A percentile compares a stretch with the other conserved stretches of the same genome.
Conservation (phyloP, 2,888 invertebrate genomes). For the Anarsia innoxiella region DNA sequence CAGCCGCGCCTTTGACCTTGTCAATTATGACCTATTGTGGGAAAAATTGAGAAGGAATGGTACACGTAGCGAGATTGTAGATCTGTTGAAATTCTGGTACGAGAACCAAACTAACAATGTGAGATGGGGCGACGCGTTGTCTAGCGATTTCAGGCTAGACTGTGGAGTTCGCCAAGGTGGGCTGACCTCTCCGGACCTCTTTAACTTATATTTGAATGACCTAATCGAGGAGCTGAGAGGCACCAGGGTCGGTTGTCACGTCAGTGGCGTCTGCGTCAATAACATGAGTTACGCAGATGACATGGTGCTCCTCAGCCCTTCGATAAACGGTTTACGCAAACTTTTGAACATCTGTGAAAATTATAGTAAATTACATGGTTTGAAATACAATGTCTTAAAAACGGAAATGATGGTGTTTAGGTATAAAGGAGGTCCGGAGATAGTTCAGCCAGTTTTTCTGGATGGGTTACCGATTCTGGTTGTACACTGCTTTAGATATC, state of each 20-base stretch:
- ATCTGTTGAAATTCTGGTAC: constrained; percentile 14
- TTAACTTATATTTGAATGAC: constrained; percentile 6
- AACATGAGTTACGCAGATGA: constrained; percentile 5
- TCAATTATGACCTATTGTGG: not conserved
- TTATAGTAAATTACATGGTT: no score
- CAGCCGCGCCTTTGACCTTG: constrained; percentile 3
- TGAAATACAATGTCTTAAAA: no score
- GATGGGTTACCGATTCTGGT: no score
- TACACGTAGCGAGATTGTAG: not conserved
- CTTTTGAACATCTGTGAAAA: no score
- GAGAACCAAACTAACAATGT: constrained; percentile 12
- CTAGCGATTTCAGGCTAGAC: constrained; percentile 4
- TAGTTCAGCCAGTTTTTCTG: no score
- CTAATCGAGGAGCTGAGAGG: constrained; percentile 6
- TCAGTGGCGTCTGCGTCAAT: not conserved
- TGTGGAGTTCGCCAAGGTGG: constrained; percentile 15
- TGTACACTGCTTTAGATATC: no score
- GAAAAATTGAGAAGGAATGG: not conserved
- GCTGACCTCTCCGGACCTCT: constrained; percentile 11
- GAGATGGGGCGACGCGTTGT: constrained; percentile 11
- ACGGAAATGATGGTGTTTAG: no score
- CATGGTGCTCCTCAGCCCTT: no score
- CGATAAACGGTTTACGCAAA: no score
- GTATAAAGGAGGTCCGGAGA: no score
- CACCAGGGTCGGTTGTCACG: constrained; percentile 2